A percentile compares a stretch with the other conserved stretches of the same genome.
phyloP scores from a whole-genome alignment of 2,113 vertebrate genomes.

The Herpetotheres cachinnans region DNA sequence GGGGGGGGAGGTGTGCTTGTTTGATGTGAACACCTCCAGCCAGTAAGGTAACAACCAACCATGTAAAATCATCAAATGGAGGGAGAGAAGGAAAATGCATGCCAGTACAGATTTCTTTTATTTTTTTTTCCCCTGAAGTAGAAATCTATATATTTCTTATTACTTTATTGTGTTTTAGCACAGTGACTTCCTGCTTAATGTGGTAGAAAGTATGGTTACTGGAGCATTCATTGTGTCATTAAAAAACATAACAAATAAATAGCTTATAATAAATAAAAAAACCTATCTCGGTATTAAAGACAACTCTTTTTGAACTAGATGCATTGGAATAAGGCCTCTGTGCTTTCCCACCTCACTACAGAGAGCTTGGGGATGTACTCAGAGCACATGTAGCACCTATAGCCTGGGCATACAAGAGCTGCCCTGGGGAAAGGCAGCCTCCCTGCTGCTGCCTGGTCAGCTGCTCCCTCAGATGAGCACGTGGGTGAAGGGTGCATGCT shows the following conservation, averaged over 20 bases:
- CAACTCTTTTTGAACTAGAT: background rate
- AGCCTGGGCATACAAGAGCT: background rate
- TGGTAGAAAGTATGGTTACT: background rate
- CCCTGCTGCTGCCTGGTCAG: background rate
- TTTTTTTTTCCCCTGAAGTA: background rate
- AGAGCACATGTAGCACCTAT: background rate
- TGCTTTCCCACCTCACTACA: background rate
- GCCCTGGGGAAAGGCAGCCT: background rate
- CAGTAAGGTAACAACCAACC: background rate
- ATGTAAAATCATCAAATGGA: background rate
- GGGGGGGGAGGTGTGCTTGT: no score
- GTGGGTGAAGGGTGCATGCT: fast-evolving
- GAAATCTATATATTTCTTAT: background rate
- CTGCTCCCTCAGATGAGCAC: background rate
- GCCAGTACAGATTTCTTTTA: background rate
- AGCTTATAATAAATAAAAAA: background rate
- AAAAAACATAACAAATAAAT: background rate
- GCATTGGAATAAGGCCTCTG: background rate
- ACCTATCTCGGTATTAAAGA: background rate
- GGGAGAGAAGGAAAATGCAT: background rate
- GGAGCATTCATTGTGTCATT: background rate
- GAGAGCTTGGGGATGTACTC: background rate
- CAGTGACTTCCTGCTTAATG: background rate
- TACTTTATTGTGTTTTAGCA: background rate
- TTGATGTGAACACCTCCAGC: background rate